Base-by-base conservation (phyloP, 2,888 invertebrate genomes). In the Reticulitermes lucifugus region DNA sequence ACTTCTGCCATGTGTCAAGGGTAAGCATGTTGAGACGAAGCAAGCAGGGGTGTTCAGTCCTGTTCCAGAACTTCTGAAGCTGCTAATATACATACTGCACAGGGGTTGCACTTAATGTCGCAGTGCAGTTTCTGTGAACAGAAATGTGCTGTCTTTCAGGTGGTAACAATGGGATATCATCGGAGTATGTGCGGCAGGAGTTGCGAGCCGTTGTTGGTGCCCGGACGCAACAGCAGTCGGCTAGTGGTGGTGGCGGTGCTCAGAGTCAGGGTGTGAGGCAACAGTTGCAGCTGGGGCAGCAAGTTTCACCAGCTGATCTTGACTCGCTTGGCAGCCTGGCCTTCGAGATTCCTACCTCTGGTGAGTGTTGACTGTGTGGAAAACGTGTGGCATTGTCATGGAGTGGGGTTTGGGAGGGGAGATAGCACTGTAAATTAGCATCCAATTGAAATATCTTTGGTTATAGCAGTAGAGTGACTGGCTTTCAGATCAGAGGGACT, bases 131-230 rank as follows among this genome's bases (percentile, higher is more conserved):
- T 18, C 55, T 55, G 25, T n/a, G 25, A 65, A 25, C n/a, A 65
- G 14, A 35, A 35, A 35, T 35, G 2, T 46, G 22, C 35, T 77
- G 46, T 77, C 87, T 88, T 89, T 91, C 92, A 92, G 94, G 93
- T 89, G 87, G 86, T 59, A 85, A 85, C 77, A 87, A 86, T 71
- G 86, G 85, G 55, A 88, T 89, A 55, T 88, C 89, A 55, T 96
- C 97, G 83, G 98, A 98, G 92, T 98, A 96, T 91, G 98, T 98
- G 88, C 94, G 97, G 89, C 97, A 98, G 92, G 97, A 98, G 91
- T 92, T 98, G 89, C 94, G 98, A 88, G 97, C 97, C 81, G 95
- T 96, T 87, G 97, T 98, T 86, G 97, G 96, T 88, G 97, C 96
- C 84, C 94, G 98, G 89, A 95, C 96, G 65, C 93, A 93, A 88